Base-by-base conservation (phyloP, 2,797 vertebrate species). In the Chrysolophus pictus region DNA sequence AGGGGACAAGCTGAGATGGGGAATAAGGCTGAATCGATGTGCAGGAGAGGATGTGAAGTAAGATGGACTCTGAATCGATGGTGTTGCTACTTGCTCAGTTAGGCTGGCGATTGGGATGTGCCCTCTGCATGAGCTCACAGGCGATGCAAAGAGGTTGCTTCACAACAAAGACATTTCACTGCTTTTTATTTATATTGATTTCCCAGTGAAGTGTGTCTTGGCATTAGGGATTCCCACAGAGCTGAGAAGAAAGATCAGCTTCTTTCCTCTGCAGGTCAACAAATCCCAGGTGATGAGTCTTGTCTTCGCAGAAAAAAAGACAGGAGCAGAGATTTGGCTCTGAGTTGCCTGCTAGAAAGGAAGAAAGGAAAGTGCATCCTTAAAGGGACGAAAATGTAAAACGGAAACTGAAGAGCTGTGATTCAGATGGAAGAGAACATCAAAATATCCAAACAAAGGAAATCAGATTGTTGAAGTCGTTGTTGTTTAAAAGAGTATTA, bases 151-250 rank as follows among this genome's bases (percentile, higher is more conserved):
- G 93, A 89, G 90, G 44, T 47, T 91, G 68, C 95, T 87, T 77
- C 93, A 95, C 96, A 97, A 96, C 97, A 97, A 96, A 97, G 97
- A 97, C 84, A 92, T 97, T 95, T 91, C 58, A 28, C 91, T 94
- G 94, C 93, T 95, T 97, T 96, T 96, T 96, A 96, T 96, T 97
- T 95, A 74, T 97, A 98, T 97, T 69, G 96, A 98, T 98, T 97
- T 96, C 91, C 88, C 93, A 95, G 84, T 94, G 96, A 96, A 97
- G 80, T 94, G 96, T 96, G 93, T 97, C 97, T 96, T 96, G 92
- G 96, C 94, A 95, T 97, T 96, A 96, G 92, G 92, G 87, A 93
- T 85, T 95, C 97, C 96, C 94, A 84, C 93, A 95, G 93, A 97
- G 94, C 92, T 85, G 49, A 42, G 79, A 87, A 72, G 84, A 95